Conservation (phyloP, 2,797 vertebrate genomes). For the Acipenser oxyrinchus region DNA sequence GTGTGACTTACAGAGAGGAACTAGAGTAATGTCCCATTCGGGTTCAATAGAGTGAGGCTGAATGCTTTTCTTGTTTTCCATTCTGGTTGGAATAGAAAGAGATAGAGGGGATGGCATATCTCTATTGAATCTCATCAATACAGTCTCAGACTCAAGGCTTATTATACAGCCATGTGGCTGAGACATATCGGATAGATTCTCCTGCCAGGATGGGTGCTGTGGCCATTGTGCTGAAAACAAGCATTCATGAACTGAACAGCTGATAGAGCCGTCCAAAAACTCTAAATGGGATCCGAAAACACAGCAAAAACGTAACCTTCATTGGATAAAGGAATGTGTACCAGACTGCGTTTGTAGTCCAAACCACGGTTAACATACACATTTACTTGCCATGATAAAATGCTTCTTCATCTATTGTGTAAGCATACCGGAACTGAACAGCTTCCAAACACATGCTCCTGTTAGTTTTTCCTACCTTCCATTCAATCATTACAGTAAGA, state of each 20-base stretch:
- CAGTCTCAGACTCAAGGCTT: neutral
- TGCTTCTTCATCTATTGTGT: too few species aligned
- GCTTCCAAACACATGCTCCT: too few species aligned
- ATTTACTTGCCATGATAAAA: too few species aligned
- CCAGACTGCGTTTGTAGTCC: too few species aligned
- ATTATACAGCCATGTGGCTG: neutral
- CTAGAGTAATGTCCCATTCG: neutral
- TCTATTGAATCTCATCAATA: conserved; percentile 1
- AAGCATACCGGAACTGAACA: too few species aligned
- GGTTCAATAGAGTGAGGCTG: neutral
- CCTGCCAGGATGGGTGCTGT: neutral
- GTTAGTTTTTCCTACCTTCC: too few species aligned
- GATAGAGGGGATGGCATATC: neutral
- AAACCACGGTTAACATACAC: too few species aligned
- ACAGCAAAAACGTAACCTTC: neutral
- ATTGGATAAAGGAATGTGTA: neutral
- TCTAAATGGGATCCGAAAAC: neutral
- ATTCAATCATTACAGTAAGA: too few species aligned
- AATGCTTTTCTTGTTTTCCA: neutral
- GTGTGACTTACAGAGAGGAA: neutral
- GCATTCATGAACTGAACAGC: neutral
- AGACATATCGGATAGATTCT: neutral
- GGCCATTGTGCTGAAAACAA: neutral
- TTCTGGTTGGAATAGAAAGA: neutral
- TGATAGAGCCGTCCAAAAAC: conserved; percentile 1